Evolutionary conservation across 2,888 invertebrate genomes (phyloP).

Genomic region (Seira ritae): DNA sequence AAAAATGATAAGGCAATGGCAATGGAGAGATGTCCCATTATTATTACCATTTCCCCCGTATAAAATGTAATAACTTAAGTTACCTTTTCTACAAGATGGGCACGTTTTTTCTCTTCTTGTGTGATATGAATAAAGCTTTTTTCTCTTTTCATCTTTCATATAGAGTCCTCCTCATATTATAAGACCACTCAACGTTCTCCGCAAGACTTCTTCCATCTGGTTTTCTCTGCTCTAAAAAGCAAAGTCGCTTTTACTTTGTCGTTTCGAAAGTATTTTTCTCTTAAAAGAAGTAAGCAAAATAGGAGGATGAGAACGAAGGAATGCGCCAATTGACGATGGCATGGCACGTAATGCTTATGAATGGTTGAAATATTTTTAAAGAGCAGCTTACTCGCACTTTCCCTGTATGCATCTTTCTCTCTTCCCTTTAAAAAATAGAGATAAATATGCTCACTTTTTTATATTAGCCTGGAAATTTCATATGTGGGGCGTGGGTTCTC

Average conservation of each 20-base stretch:
- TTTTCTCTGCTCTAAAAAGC: slow-evolving; percentile 28
- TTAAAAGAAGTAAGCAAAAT: slow-evolving; percentile 18
- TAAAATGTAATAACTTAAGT: neutral
- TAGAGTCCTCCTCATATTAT: neutral
- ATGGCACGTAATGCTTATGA: slow-evolving; percentile 56
- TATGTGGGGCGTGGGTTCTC: too few species aligned
- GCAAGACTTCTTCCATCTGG: slow-evolving; percentile 58
- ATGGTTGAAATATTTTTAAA: slow-evolving; percentile 50
- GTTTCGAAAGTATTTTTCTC: slow-evolving; percentile 25
- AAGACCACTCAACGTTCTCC: neutral
- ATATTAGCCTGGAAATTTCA: too few species aligned
- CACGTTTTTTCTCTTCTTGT: neutral
- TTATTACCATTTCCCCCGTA: slow-evolving; percentile 22
- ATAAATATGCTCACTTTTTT: neutral
- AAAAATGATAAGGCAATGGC: slow-evolving; percentile 36
- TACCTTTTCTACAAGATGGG: slow-evolving; percentile 21
- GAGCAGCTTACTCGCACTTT: slow-evolving; percentile 39
- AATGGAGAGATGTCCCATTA: neutral
- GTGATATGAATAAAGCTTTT: slow-evolving; percentile 17
- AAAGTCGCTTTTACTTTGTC: slow-evolving; percentile 7
- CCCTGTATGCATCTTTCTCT: neutral
- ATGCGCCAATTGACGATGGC: slow-evolving; percentile 47
- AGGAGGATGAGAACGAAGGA: slow-evolving; percentile 38
- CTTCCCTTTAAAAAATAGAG: neutral
- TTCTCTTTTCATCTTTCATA: neutral